Evolutionary conservation across 1,140 invertebrate genomes (phyloP), one percentile per base, ranked within the genome.

Genomic region (Caenorhabditis latens): DNA sequence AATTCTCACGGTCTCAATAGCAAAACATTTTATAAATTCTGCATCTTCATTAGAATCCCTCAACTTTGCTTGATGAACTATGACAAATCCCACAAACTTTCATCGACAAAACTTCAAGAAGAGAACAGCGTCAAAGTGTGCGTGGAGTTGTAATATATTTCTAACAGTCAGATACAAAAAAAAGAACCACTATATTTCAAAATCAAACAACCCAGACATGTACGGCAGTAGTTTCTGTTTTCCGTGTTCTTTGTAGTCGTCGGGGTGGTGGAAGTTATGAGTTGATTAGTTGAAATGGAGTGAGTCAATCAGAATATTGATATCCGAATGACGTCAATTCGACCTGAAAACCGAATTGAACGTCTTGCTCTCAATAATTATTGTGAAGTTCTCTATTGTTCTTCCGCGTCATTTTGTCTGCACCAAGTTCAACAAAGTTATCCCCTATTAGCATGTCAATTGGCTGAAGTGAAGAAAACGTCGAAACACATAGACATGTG

Each of bases 91-190:
- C 16, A 16, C 6, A 9, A 43, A 32, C 19, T 32, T 40, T 32
- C 14, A 21, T 40, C 21, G 9, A 14, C 13, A 71, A 46, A 50
- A 79, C 71, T 50, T 53, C 46, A 79, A 50, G 71, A 79, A 79
- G 46, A 32, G 71, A 79, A 79, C 71, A 9, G 16, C 71, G 40
- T 79, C 71, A 79, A n/a, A 24, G 46, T 50, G 46, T 79, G 71
- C 71, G 71, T 79, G 71, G 53, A 79, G 43, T 79, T 65, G 4
- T 58, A 19, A 21, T 58, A 63, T 9, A 16, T 19, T 19, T 7
- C 14, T 32, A 3, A 63, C 32, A 32, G 32, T 32, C n/a, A 6
- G 6, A 32, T 63, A 6, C 21, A 7, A 19, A 63, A 40, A 11
- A 19, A 19, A n/a, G 2, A 19, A 16, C 11, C 7, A 43, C 8